phyloP scores from a whole-genome alignment of 1,140 invertebrate genomes.

The Ditylenchus dipsaci region DNA sequence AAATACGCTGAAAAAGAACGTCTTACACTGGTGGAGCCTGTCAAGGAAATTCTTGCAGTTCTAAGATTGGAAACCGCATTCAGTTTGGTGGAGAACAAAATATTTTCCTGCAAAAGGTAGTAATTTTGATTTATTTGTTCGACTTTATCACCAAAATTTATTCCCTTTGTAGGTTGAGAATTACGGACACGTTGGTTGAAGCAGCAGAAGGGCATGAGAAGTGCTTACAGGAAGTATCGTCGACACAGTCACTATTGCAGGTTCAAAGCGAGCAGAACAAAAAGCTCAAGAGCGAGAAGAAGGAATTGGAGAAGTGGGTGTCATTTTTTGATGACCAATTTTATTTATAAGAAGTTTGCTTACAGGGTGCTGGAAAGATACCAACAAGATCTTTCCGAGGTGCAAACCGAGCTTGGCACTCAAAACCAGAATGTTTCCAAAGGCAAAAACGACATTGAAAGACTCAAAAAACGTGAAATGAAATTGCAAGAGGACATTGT shows the following conservation, averaged over 20 bases:
- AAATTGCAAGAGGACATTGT: no score
- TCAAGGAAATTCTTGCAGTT: neutral
- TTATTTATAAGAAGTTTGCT: neutral
- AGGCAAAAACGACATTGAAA: no score
- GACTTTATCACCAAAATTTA: no score
- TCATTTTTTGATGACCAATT: neutral
- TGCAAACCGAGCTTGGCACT: slow-evolving; percentile 14
- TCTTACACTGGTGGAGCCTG: slow-evolving; percentile 73
- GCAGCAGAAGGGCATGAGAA: slow-evolving; percentile 7
- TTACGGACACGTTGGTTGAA: slow-evolving; percentile 2
- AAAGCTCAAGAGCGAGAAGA: slow-evolving; percentile 19
- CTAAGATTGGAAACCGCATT: slow-evolving; percentile 44
- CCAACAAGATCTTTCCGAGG: slow-evolving; percentile 26
- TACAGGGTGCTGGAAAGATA: slow-evolving; percentile 25
- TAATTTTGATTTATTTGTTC: no score
- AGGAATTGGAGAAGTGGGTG: slow-evolving; percentile 26
- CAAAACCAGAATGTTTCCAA: slow-evolving; percentile 18
- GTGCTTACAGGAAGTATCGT: slow-evolving; percentile 2
- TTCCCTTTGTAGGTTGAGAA: slow-evolving; percentile 11
- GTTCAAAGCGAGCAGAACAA: slow-evolving; percentile 19
- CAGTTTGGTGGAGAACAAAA: slow-evolving; percentile 30
- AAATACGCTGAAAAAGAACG: slow-evolving; percentile 85
- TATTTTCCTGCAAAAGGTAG: slow-evolving; percentile 28
- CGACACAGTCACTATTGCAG: slow-evolving; percentile 12
- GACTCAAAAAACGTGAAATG: no score